Evolutionary conservation across 1,140 invertebrate species (phyloP), one percentile per base, ranked within the genome.

Genomic region (Chrysomallon squamiferum): DNA sequence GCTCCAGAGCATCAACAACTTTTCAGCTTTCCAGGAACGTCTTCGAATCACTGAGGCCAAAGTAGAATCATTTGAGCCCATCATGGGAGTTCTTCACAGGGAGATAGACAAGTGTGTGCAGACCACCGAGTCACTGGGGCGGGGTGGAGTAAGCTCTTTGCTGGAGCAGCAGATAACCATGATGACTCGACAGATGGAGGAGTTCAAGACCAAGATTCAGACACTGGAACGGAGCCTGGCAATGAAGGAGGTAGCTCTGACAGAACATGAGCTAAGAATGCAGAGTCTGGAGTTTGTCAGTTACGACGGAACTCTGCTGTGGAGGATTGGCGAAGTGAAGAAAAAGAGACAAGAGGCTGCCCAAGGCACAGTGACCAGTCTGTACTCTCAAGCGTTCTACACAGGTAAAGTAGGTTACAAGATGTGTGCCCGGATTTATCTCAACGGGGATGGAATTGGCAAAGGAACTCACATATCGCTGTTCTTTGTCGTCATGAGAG

Each of bases 341-440:
- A 68, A 75, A 22, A 73, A 75, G 49, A 73, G 73, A 3, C 60
- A 74, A 25, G 76, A 84, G 11, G 84, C 84, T 5, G 52, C 77
- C 9, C 70, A 57, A 38, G 83, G 80, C n/a, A 74, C 65, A 29
- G 68, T 69, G 7, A 79, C 78, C 5, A 81, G 81, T 59, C 67
- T 84, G 13, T 85, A 83, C 61, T 83, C 82, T 0, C 75, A 76
- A 15, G 70, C 76, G 13, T 85, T 85, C 64, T 85, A 78, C 65
- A 84, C 83, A 9, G 69, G 71, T 0, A 62, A 67, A 27, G 65
- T 68, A 33, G 83, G 83, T n/a, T 96, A 95, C 82, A 93, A 92
- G 84, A 91, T 95, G 81, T 94, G 93, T 82, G 89, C 91, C 0
- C 87, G 93, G 18, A 85, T 95, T 11, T 95, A 95, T 83, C 88